Evolutionary conservation across 1,140 invertebrate species (phyloP).

Genomic region (Bombus polaris): DNA sequence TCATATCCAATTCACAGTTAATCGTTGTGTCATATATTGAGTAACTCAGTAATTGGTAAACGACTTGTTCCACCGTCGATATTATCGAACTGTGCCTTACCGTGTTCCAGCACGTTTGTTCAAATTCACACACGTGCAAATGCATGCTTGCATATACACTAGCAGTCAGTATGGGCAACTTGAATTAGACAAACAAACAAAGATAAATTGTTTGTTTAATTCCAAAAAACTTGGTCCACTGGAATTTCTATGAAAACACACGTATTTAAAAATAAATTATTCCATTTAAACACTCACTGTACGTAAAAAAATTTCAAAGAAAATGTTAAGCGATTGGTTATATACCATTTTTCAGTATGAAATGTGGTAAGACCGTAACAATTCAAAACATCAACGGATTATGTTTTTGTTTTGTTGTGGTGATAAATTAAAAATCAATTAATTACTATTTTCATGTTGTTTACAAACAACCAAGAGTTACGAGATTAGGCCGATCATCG

Average conservation of each 20-base stretch:
- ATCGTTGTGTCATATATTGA: no score
- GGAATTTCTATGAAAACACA: not conserved
- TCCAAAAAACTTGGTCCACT: not conserved
- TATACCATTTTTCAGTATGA: not conserved
- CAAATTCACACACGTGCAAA: not conserved
- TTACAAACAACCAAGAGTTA: constrained; percentile 50
- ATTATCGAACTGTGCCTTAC: not conserved
- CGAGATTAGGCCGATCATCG: constrained; percentile 1
- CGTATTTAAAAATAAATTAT: not conserved
- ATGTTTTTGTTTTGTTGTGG: not conserved
- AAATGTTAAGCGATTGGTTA: not conserved
- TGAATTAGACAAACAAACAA: not conserved
- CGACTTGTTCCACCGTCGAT: not conserved
- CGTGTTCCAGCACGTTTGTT: no score
- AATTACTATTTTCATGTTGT: constrained; percentile 56
- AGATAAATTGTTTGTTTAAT: not conserved
- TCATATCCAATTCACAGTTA: not conserved
- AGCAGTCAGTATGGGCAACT: not conserved
- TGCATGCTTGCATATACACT: not conserved
- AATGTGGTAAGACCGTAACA: not conserved
- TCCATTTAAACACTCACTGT: no score
- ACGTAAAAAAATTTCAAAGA: not conserved
- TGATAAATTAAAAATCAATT: not conserved
- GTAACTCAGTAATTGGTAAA: not conserved
- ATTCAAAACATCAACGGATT: not conserved